Evolutionary conservation across 1,140 invertebrate species (phyloP).

Genomic region (Hetaerina americana): DNA sequence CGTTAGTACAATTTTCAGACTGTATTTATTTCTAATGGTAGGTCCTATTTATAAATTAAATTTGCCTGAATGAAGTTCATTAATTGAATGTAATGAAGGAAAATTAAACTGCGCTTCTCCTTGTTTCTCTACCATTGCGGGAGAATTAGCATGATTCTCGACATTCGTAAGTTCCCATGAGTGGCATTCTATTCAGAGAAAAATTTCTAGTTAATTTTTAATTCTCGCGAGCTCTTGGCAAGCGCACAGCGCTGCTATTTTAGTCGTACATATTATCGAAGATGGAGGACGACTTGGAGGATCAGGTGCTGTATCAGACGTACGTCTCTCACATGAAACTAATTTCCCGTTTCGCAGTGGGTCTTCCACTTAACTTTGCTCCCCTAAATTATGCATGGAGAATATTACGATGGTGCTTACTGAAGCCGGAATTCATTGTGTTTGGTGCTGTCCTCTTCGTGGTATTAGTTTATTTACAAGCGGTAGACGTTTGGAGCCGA

Average conservation of each 20-base stretch:
- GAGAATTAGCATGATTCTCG: too few relatives aligned
- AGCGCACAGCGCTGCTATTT: background rate
- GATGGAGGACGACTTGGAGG: conserved; percentile 83
- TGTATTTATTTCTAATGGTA: too few relatives aligned
- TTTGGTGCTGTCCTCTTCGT: conserved; percentile 50
- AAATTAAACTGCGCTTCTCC: too few relatives aligned
- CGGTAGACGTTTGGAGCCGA: conserved; percentile 62
- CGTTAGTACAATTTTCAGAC: too few relatives aligned
- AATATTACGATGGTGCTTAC: conserved; percentile 52
- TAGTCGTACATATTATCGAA: background rate
- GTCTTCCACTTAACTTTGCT: conserved; percentile 47
- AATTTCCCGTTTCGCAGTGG: conserved; percentile 59
- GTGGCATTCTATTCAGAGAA: too few relatives aligned
- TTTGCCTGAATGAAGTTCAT: too few relatives aligned
- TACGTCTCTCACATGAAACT: conserved; percentile 72
- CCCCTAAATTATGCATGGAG: conserved; percentile 50
- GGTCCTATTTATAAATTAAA: too few relatives aligned
- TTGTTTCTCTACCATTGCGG: too few relatives aligned
- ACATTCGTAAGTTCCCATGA: too few relatives aligned
- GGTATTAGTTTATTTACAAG: conserved; percentile 57
- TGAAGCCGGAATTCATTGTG: conserved; percentile 59
- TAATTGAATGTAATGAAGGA: too few relatives aligned
- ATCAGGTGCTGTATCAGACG: conserved; percentile 69
- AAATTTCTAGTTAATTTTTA: background rate
- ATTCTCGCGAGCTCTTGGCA: background rate